Conservation (phyloP, 2,888 invertebrate species). For the Tenthredo distinguenda region DNA sequence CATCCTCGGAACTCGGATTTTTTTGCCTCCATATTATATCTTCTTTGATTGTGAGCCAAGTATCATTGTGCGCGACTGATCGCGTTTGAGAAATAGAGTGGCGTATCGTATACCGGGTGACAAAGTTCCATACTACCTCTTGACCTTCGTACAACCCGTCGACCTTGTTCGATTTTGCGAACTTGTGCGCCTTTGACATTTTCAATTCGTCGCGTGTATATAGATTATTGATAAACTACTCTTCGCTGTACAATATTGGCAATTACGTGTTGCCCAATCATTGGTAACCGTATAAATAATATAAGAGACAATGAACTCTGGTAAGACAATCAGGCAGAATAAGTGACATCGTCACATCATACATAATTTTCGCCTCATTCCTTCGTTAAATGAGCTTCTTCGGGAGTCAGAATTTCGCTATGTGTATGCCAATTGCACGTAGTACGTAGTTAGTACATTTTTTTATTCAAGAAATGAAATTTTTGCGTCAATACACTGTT, state of each 20-base stretch:
- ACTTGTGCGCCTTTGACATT: not conserved
- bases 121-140: conserved; percentile 14
- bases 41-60: not conserved
- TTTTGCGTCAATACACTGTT: not conserved
- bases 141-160: not conserved
- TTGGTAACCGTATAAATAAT: not conserved
- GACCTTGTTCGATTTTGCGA: conserved; percentile 34
- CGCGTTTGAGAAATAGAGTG: not conserved
- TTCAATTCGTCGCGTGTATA: not conserved
- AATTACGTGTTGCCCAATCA: not conserved
- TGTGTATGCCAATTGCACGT: not conserved
- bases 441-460: not conserved
- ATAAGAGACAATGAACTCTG: not conserved
- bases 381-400: not conserved
- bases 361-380: not conserved
- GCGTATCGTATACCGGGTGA: not conserved
- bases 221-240: conserved; percentile 1
- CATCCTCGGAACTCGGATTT: not conserved
- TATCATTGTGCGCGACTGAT: not conserved
- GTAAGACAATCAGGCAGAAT: not conserved
- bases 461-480: not conserved
- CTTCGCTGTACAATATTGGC: not conserved
- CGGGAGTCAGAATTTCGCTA: not conserved
- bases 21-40: not conserved
- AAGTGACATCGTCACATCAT: not conserved